Base-by-base conservation (phyloP, 1,140 invertebrate genomes). In the Microplitis mediator region DNA sequence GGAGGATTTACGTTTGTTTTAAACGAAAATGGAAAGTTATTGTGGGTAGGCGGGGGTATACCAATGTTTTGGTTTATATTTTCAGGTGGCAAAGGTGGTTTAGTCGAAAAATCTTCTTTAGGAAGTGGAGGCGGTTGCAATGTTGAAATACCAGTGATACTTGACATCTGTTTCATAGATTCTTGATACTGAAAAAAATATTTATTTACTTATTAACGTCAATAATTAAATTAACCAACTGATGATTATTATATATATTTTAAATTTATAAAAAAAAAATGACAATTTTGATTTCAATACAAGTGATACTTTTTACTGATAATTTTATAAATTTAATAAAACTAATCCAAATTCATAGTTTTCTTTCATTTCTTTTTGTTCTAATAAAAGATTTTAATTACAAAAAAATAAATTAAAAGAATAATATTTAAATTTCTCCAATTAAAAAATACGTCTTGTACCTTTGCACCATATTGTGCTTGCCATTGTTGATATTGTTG, bases 401-500 rank as follows among this genome's bases (percentile, higher is more conserved):
- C 23, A 23, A 23, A 23, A 23, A 23, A 23, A 23, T 1, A 23
- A 23, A 23, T 23, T 23, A 23, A 23, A 23, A 23, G 23, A 23
- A 23, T 23, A 2, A 23, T 23, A 23, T 23, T 45, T 45, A 45
- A 9, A 45, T 8, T 45, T 45, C 39, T 45, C 2, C 6, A 45
- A 45, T 45, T 45, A 6, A 45, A 45, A 45, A 45, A 45, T 45
- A 45, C 39, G 39, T 45, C 13, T 60, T 56, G 74, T 84, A 94
- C 93, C 89, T 94, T 93, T 63, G 93, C 92, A 56, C 93, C 93
- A 84, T 94, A 94, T 79, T 94, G 92, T 58, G 90, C 89, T 80
- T 95, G 93, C 94, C 94, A 95, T 78, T 94, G 93, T 54, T 93
- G 91, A 81, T 94, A 95, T 78, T 95, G 93, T 78, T 94, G 92